Evolutionary conservation across 2,113 vertebrate genomes (phyloP).

Genomic region (Pteropus alecto): DNA sequence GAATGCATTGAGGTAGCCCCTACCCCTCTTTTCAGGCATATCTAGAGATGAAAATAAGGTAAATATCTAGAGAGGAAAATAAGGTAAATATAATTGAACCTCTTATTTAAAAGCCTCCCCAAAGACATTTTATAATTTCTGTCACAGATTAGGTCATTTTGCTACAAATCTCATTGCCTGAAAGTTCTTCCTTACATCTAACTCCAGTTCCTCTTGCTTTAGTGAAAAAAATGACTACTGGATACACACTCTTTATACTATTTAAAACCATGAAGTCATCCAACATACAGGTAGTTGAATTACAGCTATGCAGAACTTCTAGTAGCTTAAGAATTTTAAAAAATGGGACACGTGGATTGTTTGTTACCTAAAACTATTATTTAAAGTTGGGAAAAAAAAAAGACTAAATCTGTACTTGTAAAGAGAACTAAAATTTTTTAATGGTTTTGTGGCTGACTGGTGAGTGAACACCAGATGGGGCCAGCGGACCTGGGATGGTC

Average conservation of each 20-base stretch:
- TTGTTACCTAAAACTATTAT: neutral
- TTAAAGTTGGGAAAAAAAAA: neutral
- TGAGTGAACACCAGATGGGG: constrained; percentile 65
- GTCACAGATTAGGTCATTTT: neutral
- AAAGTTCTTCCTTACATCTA: neutral
- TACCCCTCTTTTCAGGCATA: neutral
- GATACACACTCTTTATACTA: neutral
- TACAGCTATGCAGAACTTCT: neutral
- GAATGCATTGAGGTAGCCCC: neutral
- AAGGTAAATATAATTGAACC: neutral
- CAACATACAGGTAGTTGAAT: neutral
- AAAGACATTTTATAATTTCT: neutral
- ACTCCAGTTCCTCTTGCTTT: neutral
- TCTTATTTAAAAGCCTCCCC: neutral
- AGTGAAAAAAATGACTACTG: neutral
- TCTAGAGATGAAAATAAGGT: neutral
- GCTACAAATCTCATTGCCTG: neutral
- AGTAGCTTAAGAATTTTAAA: neutral
- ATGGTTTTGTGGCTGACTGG: neutral
- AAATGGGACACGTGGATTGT: neutral
- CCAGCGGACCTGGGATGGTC: constrained; percentile 23
- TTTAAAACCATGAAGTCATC: neutral
- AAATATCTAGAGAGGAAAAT: neutral
- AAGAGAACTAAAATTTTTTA: neutral
- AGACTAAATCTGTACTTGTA: neutral